Evolutionary conservation across 2,113 vertebrate species (phyloP).

Genomic region (Hystrix brachyura): DNA sequence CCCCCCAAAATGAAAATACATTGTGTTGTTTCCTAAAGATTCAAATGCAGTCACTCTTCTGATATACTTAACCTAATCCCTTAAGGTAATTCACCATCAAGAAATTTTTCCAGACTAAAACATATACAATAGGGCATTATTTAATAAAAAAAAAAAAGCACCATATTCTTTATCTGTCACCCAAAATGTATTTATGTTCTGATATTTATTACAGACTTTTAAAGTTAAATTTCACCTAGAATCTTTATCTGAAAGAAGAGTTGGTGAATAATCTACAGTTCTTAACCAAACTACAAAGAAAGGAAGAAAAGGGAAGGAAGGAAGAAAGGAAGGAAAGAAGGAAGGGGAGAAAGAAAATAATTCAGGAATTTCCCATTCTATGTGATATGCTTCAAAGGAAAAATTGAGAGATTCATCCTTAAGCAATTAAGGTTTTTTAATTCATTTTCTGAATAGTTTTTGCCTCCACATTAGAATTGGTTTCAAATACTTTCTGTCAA

Average conservation of each 20-base stretch:
- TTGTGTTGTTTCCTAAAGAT: slow-evolving; percentile 55
- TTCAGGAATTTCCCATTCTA: background rate
- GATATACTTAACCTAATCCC: slow-evolving; percentile 38
- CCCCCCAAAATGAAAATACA: slow-evolving; percentile 23
- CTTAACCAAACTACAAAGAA: slow-evolving; percentile 40
- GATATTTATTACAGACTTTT: slow-evolving; percentile 33
- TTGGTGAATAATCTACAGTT: background rate
- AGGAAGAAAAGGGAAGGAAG: background rate
- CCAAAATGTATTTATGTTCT: slow-evolving; percentile 35
- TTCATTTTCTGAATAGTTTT: slow-evolving; percentile 65
- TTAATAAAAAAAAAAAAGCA: background rate
- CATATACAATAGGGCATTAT: background rate
- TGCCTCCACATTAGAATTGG: slow-evolving; percentile 11
- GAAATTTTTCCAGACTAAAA: slow-evolving; percentile 31
- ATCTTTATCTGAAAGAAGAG: slow-evolving; percentile 59
- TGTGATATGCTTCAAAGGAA: slow-evolving; percentile 19
- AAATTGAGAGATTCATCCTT: slow-evolving; percentile 42
- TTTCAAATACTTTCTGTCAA: slow-evolving; percentile 51
- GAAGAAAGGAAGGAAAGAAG: background rate
- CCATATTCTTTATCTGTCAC: background rate
- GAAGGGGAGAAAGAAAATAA: background rate
- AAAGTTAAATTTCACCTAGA: slow-evolving; percentile 61
- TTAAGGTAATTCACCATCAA: slow-evolving; percentile 57
- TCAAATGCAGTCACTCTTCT: slow-evolving; percentile 45
- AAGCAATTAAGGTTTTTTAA: background rate